A percentile compares a stretch with the other conserved stretches of the same genome.
Evolutionary conservation across 2,113 vertebrate species (phyloP).

Genomic region (Nestor notabilis): DNA sequence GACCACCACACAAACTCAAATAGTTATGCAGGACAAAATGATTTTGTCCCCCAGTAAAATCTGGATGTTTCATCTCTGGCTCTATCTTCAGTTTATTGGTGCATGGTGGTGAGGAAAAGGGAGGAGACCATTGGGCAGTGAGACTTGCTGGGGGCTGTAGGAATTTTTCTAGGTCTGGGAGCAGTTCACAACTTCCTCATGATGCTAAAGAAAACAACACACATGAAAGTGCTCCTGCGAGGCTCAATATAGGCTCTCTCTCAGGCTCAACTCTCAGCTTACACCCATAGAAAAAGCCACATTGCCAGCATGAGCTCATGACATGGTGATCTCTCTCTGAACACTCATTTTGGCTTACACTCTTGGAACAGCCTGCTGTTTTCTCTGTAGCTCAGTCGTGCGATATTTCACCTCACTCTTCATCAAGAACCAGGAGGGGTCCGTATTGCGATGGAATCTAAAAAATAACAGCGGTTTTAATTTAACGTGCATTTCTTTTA

Average conservation of each 20-base stretch:
- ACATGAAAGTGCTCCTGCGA: neutral
- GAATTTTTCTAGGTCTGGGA: conserved; percentile 6
- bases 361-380: conserved; percentile 26
- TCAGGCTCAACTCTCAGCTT: conserved; percentile 8
- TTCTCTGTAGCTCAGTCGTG: conserved; percentile 17
- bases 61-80: neutral
- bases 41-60: neutral
- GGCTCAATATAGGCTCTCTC: conserved; percentile 8
- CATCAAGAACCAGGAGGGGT: conserved; percentile 52
- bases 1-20: neutral
- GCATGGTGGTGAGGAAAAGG: neutral
- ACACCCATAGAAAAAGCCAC: neutral
- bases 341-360: neutral
- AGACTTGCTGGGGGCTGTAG: neutral
- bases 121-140: accelerated
- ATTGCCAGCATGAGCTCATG: conserved; percentile 53
- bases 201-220: neutral
- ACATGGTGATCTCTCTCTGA: conserved; percentile 40
- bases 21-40: neutral
- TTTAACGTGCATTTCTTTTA: conserved; percentile 5
- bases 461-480: conserved; percentile 30
- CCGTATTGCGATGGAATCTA: neutral
- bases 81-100: neutral
- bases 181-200: neutral
- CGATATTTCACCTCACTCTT: conserved; percentile 45